These are phyloP conservation scores for Sarcophaga rosellei DNA, from an alignment of 2,888 invertebrate species.

Conservation along the genomic window DNA sequence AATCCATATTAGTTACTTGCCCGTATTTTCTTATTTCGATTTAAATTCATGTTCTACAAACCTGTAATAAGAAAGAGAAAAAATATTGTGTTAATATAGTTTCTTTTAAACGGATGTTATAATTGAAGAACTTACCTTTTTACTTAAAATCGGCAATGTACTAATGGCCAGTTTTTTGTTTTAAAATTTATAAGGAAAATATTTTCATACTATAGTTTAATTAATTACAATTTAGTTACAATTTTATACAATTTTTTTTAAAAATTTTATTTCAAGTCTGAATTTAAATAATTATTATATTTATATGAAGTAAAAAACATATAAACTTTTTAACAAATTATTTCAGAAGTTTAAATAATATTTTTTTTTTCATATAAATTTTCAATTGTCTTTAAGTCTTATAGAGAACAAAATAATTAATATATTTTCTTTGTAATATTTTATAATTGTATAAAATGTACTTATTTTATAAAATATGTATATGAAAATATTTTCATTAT, in stretches of 20 bases:
- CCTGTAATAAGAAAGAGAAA: constrained; percentile 23
- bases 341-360: no score
- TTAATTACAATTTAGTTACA: neutral
- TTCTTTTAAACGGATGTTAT: neutral
- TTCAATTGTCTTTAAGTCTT: no score
- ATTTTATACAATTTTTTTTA: constrained; percentile 3
- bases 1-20: no score
- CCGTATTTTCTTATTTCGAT: no score
- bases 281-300: no score
- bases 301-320: no score
- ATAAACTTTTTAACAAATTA: no score
- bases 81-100: neutral
- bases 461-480: neutral
- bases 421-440: no score
- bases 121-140: constrained; percentile 55
- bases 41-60: constrained; percentile 12
- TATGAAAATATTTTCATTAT: constrained; percentile 56
- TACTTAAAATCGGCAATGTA: neutral
- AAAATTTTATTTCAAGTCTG: no score
- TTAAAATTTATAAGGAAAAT: constrained; percentile 25
- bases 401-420: no score
- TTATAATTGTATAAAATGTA: neutral
- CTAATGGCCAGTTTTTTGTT: neutral
- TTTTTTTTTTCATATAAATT: no score
- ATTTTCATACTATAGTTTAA: constrained; percentile 44